Evolutionary conservation across 2,113 vertebrate species (phyloP).

Genomic region (Rhodinocichla rosea): DNA sequence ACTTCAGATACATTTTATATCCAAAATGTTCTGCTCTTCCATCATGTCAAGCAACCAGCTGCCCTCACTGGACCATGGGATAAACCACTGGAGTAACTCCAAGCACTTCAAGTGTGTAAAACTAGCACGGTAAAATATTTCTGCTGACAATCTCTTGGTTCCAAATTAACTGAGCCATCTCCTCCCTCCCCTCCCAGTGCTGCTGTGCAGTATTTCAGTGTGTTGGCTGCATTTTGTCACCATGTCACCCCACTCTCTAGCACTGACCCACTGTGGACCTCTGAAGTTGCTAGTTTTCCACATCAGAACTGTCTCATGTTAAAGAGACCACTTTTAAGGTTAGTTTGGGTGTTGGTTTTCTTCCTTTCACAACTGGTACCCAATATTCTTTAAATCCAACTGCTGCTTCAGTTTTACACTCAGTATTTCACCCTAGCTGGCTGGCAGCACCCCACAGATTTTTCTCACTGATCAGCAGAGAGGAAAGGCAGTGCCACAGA

Average conservation of each 20-base stretch:
- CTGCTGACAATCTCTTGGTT: neutral
- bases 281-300: neutral
- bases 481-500: neutral
- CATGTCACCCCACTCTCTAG: neutral
- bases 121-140: fast-evolving
- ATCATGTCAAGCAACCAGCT: neutral
- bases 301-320: neutral
- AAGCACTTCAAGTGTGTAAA: neutral
- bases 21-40: neutral
- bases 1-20: neutral
- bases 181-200: neutral
- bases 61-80: neutral
- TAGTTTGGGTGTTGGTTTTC: neutral
- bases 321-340: neutral
- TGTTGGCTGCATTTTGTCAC: neutral
- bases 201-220: neutral
- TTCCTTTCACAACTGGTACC: neutral
- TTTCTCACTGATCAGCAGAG: neutral
- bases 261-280: neutral
- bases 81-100: neutral
- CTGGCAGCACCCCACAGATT: neutral
- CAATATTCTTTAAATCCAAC: neutral
- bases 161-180: neutral
- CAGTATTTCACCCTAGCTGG: neutral
- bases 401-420: neutral